Evolutionary conservation across 1,140 invertebrate genomes (phyloP).

Genomic region (Drosophila burlai): DNA sequence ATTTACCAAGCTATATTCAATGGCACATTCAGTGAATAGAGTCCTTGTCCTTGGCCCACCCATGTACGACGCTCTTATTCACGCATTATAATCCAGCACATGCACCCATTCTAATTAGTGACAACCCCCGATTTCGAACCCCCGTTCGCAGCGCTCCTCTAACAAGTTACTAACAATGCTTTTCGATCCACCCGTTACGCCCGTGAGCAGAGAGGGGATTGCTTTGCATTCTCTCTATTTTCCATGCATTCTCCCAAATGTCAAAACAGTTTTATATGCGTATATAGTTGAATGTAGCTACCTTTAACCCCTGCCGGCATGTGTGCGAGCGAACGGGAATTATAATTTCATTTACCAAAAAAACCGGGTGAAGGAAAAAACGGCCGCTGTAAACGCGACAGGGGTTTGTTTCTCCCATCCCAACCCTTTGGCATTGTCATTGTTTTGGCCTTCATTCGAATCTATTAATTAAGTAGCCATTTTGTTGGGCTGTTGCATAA

Average conservation of each 20-base stretch:
- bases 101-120: slow-evolving; percentile 79
- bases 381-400: slow-evolving; percentile 39
- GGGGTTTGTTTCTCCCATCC: slow-evolving; percentile 66
- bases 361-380: slow-evolving; percentile 38
- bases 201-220: slow-evolving; percentile 53
- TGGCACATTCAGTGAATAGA: not conserved
- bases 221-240: slow-evolving; percentile 51
- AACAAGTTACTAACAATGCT: slow-evolving; percentile 36
- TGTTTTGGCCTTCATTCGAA: slow-evolving; percentile 52
- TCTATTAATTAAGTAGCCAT: slow-evolving; percentile 83
- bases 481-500: slow-evolving; percentile 77
- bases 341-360: slow-evolving; percentile 80
- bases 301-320: slow-evolving; percentile 36
- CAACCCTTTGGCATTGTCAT: slow-evolving; percentile 58
- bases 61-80: slow-evolving; percentile 29
- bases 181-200: slow-evolving; percentile 63
- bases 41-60: slow-evolving; percentile 5
- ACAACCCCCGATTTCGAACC: slow-evolving; percentile 51
- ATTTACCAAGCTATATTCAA: not conserved
- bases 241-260: slow-evolving; percentile 72
- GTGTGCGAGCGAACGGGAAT: slow-evolving; percentile 42
- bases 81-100: slow-evolving; percentile 62
- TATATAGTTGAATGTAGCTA: slow-evolving; percentile 35
- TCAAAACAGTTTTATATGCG: slow-evolving; percentile 77
- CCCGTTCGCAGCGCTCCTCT: slow-evolving; percentile 10